Base-by-base conservation (phyloP, 2,113 vertebrate species). In the Nipponia nippon region DNA sequence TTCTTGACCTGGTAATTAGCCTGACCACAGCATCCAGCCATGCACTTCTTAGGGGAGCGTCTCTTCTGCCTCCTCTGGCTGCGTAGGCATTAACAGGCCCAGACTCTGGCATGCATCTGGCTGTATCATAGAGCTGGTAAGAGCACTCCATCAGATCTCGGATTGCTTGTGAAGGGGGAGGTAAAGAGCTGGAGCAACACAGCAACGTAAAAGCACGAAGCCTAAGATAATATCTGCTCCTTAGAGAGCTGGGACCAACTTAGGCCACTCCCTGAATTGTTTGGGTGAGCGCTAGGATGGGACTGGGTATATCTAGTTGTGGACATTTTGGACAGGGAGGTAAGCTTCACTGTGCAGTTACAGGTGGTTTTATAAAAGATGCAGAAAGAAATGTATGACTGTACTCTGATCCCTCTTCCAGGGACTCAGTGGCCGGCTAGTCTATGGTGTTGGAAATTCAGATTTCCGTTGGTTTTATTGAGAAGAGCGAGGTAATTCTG, bases 191-290 rank as follows among this genome's bases (percentile, higher is more conserved):
- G 40, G 26, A 73, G 16, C 32, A 29, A 61, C 22, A 34, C 29
- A 76, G 36, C 34, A 73, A 30, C 0, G 0, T 32, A 30, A 56
- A 55, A 23, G 2, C 7, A 42, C 2, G 3, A 42, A 85, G 8
- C 9, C 23, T 25, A 26, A 72, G 29, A 13, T 47, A 49, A 5
- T 67, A 70, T 9, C 32, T 72, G 6, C 32, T 53, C 7, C 32
- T 63, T 44, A 29, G 14, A 49, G 34, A 21, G 2, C 13, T 89
- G 44, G 3, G 36, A 58, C 3, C 23, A 46, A 5, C 13, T 58
- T 53, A 47, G 26, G 15, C 6, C 19, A 11, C 29, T 78, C 19
- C 13, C 13, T 10, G 46, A 83, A 75, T 20, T n/a, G 6, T 34
- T 66, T 3, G 0, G 19, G 25, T 72, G 34, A 63, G 10, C 22